phyloP scores from a whole-genome alignment of 1,140 invertebrate genomes.

The Physella acuta region DNA sequence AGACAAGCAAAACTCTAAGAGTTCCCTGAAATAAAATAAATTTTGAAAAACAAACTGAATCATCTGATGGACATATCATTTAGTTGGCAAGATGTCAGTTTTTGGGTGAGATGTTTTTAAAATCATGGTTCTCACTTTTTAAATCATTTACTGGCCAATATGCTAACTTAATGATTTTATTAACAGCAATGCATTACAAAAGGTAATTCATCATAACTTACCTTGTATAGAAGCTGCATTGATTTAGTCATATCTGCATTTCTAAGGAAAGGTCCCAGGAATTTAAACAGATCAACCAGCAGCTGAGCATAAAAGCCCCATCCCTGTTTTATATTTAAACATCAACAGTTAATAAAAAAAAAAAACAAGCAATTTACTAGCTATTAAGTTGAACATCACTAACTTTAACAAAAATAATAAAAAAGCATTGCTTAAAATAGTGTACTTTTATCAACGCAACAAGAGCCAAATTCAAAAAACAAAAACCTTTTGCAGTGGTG shows the following conservation, averaged over 20 bases:
- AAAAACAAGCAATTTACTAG: not conserved
- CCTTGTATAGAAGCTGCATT: conserved; percentile 86
- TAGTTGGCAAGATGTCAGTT: no score
- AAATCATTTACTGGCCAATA: no score
- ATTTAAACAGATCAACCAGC: conserved; percentile 93
- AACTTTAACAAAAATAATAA: not conserved
- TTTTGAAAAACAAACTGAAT: no score
- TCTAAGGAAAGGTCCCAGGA: conserved; percentile 91
- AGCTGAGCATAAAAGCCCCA: conserved; percentile 76
- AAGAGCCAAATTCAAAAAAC: no score
- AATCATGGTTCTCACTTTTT: no score
- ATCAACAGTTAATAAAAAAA: not conserved
- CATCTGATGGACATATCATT: not conserved
- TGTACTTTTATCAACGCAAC: no score
- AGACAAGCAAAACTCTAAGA: conserved; percentile 88
- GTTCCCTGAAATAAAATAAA: conserved; percentile 71
- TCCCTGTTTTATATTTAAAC: conserved; percentile 46
- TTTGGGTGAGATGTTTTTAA: no score
- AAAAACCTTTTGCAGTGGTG: conserved; percentile 68
- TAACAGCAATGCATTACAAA: not conserved
- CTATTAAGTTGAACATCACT: not conserved
- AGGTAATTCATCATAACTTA: conserved; percentile 31
- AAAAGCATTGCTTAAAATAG: not conserved
- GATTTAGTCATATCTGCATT: conserved; percentile 94
- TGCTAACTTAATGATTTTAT: no score